phyloP scores from a whole-genome alignment of 2,113 vertebrate species.

The Acrocephalus kingi region DNA sequence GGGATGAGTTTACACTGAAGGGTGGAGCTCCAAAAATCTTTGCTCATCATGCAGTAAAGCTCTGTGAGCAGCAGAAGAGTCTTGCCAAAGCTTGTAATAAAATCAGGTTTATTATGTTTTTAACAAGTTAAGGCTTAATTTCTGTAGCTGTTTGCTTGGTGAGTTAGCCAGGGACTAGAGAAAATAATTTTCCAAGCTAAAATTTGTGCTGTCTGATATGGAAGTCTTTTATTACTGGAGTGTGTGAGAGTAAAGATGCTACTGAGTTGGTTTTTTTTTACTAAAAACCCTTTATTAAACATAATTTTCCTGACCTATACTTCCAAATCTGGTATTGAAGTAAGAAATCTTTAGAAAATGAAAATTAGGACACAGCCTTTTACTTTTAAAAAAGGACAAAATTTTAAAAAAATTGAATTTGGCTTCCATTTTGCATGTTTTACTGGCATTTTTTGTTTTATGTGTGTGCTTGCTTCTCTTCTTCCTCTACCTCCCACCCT shows the following conservation, averaged over 20 bases:
- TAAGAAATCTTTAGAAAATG: conserved; percentile 10
- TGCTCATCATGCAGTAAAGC: conserved; percentile 18
- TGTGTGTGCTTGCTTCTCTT: background rate
- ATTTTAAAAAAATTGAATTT: background rate
- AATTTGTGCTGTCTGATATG: background rate
- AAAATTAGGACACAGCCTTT: background rate
- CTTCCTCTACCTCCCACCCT: background rate
- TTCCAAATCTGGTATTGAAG: background rate
- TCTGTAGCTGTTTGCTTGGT: background rate
- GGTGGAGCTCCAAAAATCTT: conserved; percentile 29
- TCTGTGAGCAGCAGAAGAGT: background rate
- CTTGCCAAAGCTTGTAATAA: conserved; percentile 47
- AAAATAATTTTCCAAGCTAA: background rate
- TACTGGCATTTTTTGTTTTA: background rate
- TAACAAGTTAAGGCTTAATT: conserved; percentile 55
- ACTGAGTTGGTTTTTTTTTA: background rate
- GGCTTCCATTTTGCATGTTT: conserved; percentile 11
- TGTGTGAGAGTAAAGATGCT: background rate
- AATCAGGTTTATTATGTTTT: conserved; percentile 36
- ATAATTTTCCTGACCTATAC: conserved; percentile 35
- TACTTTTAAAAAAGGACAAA: background rate
- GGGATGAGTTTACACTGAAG: conserved; percentile 9
- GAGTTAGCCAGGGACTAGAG: background rate
- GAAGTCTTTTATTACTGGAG: background rate
- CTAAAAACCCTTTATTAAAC: background rate